A percentile compares a stretch with the other conserved stretches of the same genome.
phyloP scores from a whole-genome alignment of 1,140 invertebrate species.

The Megathymus violae region DNA sequence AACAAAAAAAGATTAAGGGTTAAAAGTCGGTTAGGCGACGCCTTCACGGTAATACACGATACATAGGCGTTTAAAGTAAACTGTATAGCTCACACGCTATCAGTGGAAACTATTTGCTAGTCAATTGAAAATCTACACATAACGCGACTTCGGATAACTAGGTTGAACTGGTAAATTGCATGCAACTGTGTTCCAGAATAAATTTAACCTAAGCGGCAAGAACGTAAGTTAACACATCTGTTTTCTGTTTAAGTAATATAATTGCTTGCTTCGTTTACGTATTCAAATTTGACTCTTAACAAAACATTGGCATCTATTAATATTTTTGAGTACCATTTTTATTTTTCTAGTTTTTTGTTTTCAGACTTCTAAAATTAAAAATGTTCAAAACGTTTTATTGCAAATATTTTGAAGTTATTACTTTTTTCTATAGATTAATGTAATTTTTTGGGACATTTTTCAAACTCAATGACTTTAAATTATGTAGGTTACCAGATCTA shows the following conservation, averaged over 20 bases:
- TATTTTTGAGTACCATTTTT: too few species aligned
- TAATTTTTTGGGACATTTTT: too few species aligned
- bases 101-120: constrained; percentile 40
- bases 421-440: too few species aligned
- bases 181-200: not conserved
- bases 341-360: too few species aligned
- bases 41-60: constrained; percentile 33
- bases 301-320: too few species aligned
- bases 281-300: too few species aligned
- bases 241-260: too few species aligned
- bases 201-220: not conserved
- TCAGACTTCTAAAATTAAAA: too few species aligned
- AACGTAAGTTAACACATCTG: not conserved
- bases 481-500: not conserved
- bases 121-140: constrained; percentile 49
- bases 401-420: too few species aligned
- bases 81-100: constrained; percentile 57
- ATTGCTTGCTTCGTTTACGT: too few species aligned
- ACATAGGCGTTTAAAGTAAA: constrained; percentile 43
- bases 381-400: too few species aligned
- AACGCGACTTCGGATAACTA: constrained; percentile 4
- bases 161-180: constrained; percentile 5
- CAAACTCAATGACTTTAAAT: too few species aligned
- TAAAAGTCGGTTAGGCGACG: constrained; percentile 31
- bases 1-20: constrained; percentile 29